A percentile compares a stretch with the other conserved stretches of the same genome.
phyloP scores from a whole-genome alignment of 2,797 vertebrate species.

The Eupleurogrammus muticus region DNA sequence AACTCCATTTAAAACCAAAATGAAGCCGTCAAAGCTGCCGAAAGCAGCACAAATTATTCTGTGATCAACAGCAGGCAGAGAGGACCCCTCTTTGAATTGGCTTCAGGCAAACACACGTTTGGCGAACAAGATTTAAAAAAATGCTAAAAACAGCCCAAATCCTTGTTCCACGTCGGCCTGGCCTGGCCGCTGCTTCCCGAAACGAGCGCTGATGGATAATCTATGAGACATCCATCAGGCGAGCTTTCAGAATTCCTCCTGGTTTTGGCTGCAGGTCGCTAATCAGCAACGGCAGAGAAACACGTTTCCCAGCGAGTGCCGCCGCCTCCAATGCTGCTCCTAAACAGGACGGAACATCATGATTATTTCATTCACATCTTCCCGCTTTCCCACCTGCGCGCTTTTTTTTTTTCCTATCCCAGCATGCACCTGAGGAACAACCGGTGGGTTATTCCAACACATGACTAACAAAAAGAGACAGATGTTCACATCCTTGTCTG shows the following conservation, averaged over 20 bases:
- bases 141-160: constrained; percentile 72
- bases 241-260: constrained; percentile 36
- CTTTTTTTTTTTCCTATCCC: constrained; percentile 23
- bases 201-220: constrained; percentile 51
- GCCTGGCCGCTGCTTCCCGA: not conserved
- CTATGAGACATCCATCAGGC: constrained; percentile 33
- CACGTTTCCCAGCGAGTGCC: not conserved
- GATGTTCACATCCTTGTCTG: constrained; percentile 15
- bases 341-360: constrained; percentile 40
- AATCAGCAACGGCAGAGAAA: constrained; percentile 34
- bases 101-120: constrained; percentile 36
- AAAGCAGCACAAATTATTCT: not conserved
- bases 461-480: constrained; percentile 37
- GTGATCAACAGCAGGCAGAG: not conserved
- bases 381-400: constrained; percentile 17
- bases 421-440: constrained; percentile 4
- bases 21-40: not conserved
- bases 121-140: constrained; percentile 44
- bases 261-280: constrained; percentile 36
- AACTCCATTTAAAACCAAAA: not conserved
- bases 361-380: constrained; percentile 51
- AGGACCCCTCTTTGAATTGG: not conserved
- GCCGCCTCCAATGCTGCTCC: constrained; percentile 16
- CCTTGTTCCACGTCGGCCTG: constrained; percentile 39
- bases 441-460: not conserved